phyloP scores from a whole-genome alignment of 1,140 invertebrate genomes.

The Stratiolaelaps scimitus region DNA sequence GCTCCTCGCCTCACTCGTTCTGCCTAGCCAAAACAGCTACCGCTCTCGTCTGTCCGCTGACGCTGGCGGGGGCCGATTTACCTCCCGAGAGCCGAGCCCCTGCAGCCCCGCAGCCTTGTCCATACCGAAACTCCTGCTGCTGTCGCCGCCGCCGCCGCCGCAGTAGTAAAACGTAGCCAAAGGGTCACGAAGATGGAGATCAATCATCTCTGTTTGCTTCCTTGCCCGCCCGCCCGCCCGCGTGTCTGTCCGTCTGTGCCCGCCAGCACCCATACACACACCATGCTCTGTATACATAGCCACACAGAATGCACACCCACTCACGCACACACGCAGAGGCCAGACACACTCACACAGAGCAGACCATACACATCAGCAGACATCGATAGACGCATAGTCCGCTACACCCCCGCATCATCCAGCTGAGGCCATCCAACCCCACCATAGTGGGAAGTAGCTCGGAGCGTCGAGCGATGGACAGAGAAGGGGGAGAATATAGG shows the following conservation, averaged over 20 bases:
- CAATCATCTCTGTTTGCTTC: conserved; percentile 29
- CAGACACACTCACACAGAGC: too few relatives aligned
- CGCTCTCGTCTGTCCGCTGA: not conserved
- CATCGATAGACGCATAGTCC: too few relatives aligned
- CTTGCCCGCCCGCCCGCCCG: not conserved
- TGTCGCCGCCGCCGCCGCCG: too few relatives aligned
- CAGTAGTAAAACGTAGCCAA: conserved; percentile 9
- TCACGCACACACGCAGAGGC: not conserved
- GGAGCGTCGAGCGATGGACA: not conserved
- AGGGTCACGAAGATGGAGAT: conserved; percentile 29
- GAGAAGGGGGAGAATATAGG: too few relatives aligned
- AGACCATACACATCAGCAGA: too few relatives aligned
- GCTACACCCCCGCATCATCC: too few relatives aligned
- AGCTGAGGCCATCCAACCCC: too few relatives aligned
- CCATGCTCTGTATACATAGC: too few relatives aligned
- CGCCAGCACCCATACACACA: not conserved
- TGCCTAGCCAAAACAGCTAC: conserved; percentile 9
- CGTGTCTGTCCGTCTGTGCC: not conserved
- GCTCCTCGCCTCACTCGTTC: too few relatives aligned
- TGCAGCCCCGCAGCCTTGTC: conserved; percentile 1
- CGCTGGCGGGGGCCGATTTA: not conserved
- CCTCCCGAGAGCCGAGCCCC: not conserved
- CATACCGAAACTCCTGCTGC: not conserved
- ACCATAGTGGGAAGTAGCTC: too few relatives aligned
- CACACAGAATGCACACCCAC: not conserved